These are phyloP conservation scores for Saiga tatarica DNA, from an alignment of 2,113 vertebrate genomes.

Conservation along the genomic window DNA sequence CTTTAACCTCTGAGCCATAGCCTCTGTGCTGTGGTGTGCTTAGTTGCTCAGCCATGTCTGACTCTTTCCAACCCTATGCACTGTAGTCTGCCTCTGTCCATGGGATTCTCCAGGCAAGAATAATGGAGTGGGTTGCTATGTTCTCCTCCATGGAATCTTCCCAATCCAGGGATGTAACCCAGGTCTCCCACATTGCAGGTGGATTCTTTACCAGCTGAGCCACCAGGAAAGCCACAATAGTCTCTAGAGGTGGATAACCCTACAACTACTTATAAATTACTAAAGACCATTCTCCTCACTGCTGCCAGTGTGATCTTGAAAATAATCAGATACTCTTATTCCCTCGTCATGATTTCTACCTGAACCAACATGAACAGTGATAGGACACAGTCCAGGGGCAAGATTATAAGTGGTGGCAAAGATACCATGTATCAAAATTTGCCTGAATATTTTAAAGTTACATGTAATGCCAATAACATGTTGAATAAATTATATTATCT, in stretches of 20 bases:
- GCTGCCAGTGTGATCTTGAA: background rate
- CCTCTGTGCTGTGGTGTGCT: background rate
- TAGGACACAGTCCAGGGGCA: background rate
- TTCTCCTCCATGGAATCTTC: background rate
- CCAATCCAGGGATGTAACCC: background rate
- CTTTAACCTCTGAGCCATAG: no score
- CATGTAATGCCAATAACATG: background rate
- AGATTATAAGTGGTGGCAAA: background rate
- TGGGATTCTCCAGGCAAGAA: background rate
- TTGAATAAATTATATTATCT: background rate
- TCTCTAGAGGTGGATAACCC: background rate
- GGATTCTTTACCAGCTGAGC: background rate
- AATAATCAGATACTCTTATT: background rate
- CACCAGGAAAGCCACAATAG: background rate
- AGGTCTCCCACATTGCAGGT: background rate
- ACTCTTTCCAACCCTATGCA: background rate
- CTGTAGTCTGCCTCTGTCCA: background rate
- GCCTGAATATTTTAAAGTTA: background rate
- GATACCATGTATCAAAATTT: background rate
- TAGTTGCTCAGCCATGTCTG: accelerated
- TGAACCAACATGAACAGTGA: background rate
- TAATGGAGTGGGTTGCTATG: background rate
- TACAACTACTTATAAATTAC: background rate
- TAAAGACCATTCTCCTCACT: background rate
- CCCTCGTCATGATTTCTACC: background rate